These are phyloP conservation scores for Darevskia mixta DNA, from an alignment of 2,797 vertebrate species.

Conservation along the genomic window DNA sequence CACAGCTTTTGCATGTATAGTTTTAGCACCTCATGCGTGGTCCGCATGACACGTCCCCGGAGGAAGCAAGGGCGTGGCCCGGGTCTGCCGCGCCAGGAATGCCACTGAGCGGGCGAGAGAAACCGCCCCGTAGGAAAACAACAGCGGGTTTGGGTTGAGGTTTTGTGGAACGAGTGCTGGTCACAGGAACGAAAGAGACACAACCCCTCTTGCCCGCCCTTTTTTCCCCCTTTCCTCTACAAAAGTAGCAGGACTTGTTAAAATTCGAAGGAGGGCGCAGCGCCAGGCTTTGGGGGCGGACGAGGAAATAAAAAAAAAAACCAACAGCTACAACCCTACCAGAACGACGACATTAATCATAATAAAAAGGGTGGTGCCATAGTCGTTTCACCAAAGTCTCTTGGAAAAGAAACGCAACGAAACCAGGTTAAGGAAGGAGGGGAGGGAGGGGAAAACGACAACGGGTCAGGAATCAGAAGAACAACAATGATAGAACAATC, in stretches of 20 bases:
- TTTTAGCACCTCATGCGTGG: conserved; percentile 21
- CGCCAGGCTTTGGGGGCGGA: conserved; percentile 33
- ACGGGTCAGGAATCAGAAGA: conserved; percentile 1
- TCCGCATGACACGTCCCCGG: conserved; percentile 5
- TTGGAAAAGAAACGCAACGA: background rate
- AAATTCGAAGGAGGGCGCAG: background rate
- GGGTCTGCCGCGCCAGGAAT: background rate
- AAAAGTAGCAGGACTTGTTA: conserved; percentile 15
- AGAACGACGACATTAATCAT: conserved; percentile 5
- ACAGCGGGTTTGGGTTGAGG: background rate
- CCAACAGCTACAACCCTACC: conserved; percentile 17
- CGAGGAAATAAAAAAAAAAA: conserved; percentile 23
- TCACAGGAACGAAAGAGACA: background rate
- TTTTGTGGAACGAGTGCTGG: background rate
- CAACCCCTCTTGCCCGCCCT: background rate
- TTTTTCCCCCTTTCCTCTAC: background rate
- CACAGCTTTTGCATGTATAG: background rate
- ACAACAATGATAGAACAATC: background rate
- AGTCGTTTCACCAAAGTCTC: conserved; percentile 31
- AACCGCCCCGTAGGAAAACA: background rate
- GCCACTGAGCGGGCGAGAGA: background rate
- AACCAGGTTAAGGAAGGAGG: background rate
- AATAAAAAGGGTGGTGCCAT: background rate
- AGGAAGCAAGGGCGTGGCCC: background rate
- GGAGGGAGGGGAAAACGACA: background rate